Conservation (phyloP, 2,888 invertebrate genomes). For the Pristionchus arcanus region DNA sequence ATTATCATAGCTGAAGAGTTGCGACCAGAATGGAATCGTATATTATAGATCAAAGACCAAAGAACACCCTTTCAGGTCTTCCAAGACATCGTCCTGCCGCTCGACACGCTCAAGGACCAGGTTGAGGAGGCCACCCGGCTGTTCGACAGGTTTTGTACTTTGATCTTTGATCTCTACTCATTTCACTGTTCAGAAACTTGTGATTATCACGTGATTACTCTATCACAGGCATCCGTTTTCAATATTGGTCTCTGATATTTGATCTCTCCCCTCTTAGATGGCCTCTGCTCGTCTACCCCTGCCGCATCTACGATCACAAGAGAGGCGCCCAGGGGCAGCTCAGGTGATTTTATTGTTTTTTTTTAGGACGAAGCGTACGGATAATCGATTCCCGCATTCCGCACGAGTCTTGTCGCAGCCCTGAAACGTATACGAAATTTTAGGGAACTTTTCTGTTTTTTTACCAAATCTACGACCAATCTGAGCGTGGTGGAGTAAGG, state of each 20-base stretch:
- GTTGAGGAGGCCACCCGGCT: conserved; percentile 80
- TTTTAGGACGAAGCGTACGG: background rate
- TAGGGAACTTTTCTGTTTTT: background rate
- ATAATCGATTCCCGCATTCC: background rate
- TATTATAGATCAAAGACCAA: background rate
- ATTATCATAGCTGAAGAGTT: too few species aligned
- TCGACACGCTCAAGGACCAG: conserved; percentile 85
- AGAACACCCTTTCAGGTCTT: conserved; percentile 81
- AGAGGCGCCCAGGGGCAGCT: conserved; percentile 79
- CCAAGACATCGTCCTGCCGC: conserved; percentile 86
- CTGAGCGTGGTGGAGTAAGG: too few species aligned
- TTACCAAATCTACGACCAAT: too few species aligned
- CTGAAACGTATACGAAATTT: background rate
- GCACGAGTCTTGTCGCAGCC: too few species aligned
- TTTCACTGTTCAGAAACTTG: background rate
- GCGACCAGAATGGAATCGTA: background rate
- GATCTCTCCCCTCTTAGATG: conserved; percentile 67
- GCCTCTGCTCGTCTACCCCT: conserved; percentile 86
- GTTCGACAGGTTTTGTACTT: conserved; percentile 83
- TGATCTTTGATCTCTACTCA: background rate
- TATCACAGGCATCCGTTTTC: too few species aligned
- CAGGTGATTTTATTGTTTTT: conserved; percentile 57
- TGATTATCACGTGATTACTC: too few species aligned
- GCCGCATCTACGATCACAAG: conserved; percentile 85
- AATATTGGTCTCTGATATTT: background rate